phyloP scores from a whole-genome alignment of 2,888 invertebrate genomes.

The Plutella xylostella region DNA sequence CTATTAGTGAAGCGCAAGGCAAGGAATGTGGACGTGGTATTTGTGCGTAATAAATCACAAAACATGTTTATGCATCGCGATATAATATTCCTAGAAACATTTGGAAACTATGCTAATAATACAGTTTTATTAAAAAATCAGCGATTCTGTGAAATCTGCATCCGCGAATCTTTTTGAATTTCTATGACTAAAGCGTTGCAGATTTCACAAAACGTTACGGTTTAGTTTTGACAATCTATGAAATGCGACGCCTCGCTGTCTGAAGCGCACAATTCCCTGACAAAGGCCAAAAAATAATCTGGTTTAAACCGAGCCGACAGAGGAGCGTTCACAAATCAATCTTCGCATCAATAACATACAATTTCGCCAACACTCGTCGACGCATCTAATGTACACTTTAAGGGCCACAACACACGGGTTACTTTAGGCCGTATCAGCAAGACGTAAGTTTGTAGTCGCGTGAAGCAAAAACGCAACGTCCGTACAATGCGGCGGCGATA shows the following conservation, averaged over 20 bases:
- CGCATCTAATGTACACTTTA: conserved; percentile 46
- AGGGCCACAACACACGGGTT: conserved; percentile 30
- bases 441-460: not conserved
- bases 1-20: too few species aligned
- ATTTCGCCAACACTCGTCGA: conserved; percentile 34
- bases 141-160: too few species aligned
- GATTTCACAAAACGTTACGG: not conserved
- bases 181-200: not conserved
- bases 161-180: too few species aligned
- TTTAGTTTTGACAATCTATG: conserved; percentile 2
- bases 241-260: conserved; percentile 22
- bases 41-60: too few species aligned
- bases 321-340: conserved; percentile 35
- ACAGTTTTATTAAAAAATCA: not conserved
- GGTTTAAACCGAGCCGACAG: conserved; percentile 18
- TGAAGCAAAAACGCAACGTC: conserved; percentile 1
- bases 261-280: conserved; percentile 7
- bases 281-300: conserved; percentile 1
- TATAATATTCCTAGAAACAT: too few species aligned
- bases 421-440: not conserved
- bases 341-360: conserved; percentile 34
- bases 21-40: too few species aligned
- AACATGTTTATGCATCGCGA: too few species aligned
- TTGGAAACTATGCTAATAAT: too few species aligned
- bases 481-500: conserved; percentile 53